Base-by-base conservation (phyloP, 2,797 vertebrate genomes). In the Sus cebifrons region DNA sequence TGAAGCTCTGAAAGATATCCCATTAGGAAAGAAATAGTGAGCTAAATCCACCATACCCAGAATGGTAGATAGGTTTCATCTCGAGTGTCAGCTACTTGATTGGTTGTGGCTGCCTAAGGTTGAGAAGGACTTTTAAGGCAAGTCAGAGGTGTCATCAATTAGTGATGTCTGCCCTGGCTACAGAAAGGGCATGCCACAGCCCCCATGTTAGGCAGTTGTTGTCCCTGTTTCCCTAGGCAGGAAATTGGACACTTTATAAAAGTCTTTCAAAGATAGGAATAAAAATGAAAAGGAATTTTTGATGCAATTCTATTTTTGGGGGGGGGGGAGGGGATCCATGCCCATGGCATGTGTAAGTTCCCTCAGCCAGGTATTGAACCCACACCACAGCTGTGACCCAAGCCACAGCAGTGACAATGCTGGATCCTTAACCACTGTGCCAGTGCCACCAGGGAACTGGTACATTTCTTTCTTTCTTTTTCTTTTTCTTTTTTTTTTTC, bases 251-350 rank as follows among this genome's bases (percentile, higher is more conserved):
- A 87, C 36, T 65, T 86, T 13, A 60, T 60, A 83, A 81, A 93
- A 13, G 14, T 9, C 9, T 58, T 84, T 86, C 27, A 68, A 95
- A 96, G 83, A 18, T 11, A 60, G 20, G 79, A 96, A 86, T 91
- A 56, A 86, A 95, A 78, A 29, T 49, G 60, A 78, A 91, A 92
- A 86, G 12, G 20, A 91, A 74, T 71, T 95, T 87, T 96, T 65
- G 70, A 82, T 88, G 73, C 56, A 49, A 36, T 78, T 62, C 58
- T 49, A 49, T 49, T 49, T 49, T 49, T 36, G 2, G 32, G 32
- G 36, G 36, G 36, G 36, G 36, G 36, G 36, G 36, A 4, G 36
- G 36, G 36, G 4, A 36, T 36, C 36, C 36, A 36, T 49, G 44
- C 44, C 44, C 44, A 49, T 49, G 44, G 9, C 44, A 49, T 49